Base-by-base conservation (phyloP, 2,113 vertebrate genomes). In the Oophaga pumilio region DNA sequence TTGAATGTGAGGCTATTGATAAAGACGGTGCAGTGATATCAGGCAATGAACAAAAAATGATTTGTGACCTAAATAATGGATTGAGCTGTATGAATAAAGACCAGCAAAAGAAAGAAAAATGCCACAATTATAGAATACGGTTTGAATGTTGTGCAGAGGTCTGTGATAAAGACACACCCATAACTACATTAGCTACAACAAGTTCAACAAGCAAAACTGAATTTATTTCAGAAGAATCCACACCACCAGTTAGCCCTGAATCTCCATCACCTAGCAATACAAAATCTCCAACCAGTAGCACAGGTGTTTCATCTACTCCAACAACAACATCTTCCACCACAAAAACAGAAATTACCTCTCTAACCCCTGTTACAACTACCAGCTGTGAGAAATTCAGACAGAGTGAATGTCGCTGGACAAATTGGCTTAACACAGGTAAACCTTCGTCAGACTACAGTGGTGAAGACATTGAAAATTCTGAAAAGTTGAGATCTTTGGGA, bases 91-190 rank as follows among this genome's bases (percentile, higher is more conserved):
- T 15, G 8, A 86, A 86, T 26, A 86, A 52, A 53, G 20, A 79
- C 5, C 76, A 86, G 60, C 56, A 78, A n/a, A 66, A 66, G 20
- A 86, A 79, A 53, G 85, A 78, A 68, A 79, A 86, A 33, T 86
- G 85, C 68, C 9, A 66, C 49, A 79, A 86, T 79, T 79, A 79
- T 26, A 26, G 24, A 79, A 86, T 86, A 26, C 77, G 76, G 17
- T 49, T 33, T 66, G 74, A 78, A 56, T 86, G 85, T 53, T 86
- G 85, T 68, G 33, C 74, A 66, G 69, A 86, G n/a, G 53, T 56
- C 43, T 86, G 85, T 56, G 85, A 86, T 12, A 43, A 62, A 57
- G 17, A 7, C 0, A 15, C 59, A 50, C 13, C 22, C 12, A 76
- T 22, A 64, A 53, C 74, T 50, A 11, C 60, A 64, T 26, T 60